These are phyloP conservation scores for Crotalus viridis DNA, from an alignment of 2,113 vertebrate species.

Conservation along the genomic window DNA sequence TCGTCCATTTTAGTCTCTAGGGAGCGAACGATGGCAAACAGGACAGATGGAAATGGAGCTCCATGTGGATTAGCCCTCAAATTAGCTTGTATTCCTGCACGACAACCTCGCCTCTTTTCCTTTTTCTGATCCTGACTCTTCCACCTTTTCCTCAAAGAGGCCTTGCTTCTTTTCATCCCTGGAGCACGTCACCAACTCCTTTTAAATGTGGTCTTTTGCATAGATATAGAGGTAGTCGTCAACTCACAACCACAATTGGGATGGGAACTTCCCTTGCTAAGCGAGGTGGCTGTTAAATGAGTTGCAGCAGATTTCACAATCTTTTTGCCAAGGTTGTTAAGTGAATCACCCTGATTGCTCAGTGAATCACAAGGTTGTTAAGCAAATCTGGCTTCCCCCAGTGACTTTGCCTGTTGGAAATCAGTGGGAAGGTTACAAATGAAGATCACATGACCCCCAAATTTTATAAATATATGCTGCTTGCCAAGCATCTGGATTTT, in stretches of 20 bases:
- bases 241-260: background rate
- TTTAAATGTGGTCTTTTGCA: background rate
- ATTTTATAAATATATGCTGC: background rate
- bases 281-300: background rate
- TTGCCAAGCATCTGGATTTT: background rate
- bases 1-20: no score
- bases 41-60: no score
- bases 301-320: background rate
- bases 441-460: background rate
- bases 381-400: background rate
- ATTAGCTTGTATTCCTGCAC: no score
- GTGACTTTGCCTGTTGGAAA: background rate
- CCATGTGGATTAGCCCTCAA: no score
- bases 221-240: background rate
- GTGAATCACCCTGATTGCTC: background rate
- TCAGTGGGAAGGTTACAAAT: background rate
- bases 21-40: no score
- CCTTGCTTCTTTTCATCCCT: no score
- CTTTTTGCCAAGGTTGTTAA: background rate
- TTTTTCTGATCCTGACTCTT: no score
- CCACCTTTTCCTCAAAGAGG: no score
- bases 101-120: no score
- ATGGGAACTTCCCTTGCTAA: background rate
- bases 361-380: background rate
- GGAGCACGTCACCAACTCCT: background rate